Base-by-base conservation (phyloP, 2,113 vertebrate species). In the Nothoprocta perdicaria region DNA sequence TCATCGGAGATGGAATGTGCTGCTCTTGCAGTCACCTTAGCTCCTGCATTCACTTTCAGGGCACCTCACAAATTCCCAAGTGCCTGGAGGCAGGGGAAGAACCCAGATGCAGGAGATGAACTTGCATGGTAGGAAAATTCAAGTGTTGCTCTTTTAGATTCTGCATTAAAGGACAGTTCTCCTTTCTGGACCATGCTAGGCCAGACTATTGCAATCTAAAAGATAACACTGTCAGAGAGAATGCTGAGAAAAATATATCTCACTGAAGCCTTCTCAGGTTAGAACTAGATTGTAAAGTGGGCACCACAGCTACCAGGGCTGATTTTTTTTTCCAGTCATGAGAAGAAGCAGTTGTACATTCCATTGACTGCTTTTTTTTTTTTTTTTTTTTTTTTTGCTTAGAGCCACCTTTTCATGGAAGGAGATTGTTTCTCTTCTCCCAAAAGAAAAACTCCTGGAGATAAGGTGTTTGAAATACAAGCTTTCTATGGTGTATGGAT, bases 151-250 rank as follows among this genome's bases (percentile, higher is more conserved):
- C 41, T 14, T 66, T 71, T 23, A 53, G 29, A 10, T 63, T 75
- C 43, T 86, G 19, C 4, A 33, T 18, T 23, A 65, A 90, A 68
- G n/a, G 85, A 72, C 13, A 45, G 11, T 48, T 31, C 33, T 79
- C 52, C 33, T 43, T 40, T 84, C 35, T 6, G 2, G 3, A 53
- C 9, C 38, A 52, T 0, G 0, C 12, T 14, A 52, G 7, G 67
- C 26, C 74, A 81, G 19, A 31, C 16, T 19, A 62, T 21, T 5
- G 15, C 8, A 72, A 24, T 18, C 29, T 33, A 63, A 63, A 74
- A 60, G 5, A 17, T 35, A 45, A 68, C 0, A 1, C 22, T 62
- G 29, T 22, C 26, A 65, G 10, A 75, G 18, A 84, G n/a, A 46
- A 52, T 23, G 27, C n/a, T 79, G 35, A 83, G 52, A 84, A 74